Conservation (phyloP, 2,797 vertebrate genomes). For the Lepidocolaptes lacrymiger region DNA sequence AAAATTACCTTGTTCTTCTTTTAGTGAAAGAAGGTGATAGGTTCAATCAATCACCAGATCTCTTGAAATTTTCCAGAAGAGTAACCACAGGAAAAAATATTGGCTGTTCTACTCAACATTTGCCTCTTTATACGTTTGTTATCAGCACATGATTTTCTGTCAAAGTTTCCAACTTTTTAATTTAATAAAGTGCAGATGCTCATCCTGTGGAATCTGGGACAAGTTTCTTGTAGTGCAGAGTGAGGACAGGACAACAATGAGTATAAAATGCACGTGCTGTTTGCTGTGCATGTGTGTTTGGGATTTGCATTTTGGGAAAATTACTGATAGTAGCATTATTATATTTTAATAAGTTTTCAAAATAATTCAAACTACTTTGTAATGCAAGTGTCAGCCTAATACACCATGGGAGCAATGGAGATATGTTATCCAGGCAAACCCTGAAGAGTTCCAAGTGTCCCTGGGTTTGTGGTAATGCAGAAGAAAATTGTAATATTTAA, state of each 20-base stretch:
- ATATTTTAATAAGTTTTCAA: background rate
- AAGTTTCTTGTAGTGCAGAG: background rate
- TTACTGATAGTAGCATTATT: background rate
- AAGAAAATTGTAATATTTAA: background rate
- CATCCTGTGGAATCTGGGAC: background rate
- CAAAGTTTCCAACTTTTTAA: background rate
- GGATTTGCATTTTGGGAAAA: background rate
- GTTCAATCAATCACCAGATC: background rate
- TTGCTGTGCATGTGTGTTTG: background rate
- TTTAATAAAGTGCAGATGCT: background rate
- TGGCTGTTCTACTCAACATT: background rate
- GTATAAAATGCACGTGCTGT: fast-evolving
- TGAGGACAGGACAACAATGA: background rate
- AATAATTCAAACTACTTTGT: background rate
- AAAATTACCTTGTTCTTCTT: background rate
- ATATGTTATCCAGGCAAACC: background rate
- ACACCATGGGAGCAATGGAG: fast-evolving
- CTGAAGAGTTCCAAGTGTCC: background rate
- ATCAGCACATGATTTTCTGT: background rate
- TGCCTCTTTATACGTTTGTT: background rate
- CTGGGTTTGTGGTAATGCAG: background rate
- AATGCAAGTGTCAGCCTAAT: background rate
- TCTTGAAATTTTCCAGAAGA: background rate
- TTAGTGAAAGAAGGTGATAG: background rate
- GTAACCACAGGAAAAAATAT: background rate